Base-by-base conservation (phyloP, 2,888 invertebrate species). In the Scaptomyza reducta region DNA sequence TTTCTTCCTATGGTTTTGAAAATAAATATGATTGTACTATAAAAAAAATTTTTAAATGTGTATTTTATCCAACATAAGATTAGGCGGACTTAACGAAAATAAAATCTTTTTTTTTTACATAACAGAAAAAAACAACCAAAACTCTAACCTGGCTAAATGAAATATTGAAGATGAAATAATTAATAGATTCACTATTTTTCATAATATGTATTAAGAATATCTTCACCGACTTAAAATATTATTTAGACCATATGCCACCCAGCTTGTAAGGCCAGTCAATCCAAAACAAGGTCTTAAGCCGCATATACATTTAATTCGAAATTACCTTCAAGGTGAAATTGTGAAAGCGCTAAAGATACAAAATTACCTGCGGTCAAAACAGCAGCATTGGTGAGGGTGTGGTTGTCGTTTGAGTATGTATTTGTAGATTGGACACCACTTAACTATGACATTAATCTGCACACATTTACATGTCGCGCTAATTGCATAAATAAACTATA, bases 381-480 rank as follows among this genome's bases (percentile, higher is more conserved):
- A 55, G 66, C 74, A 70, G 64, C 74, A 70, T 77, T 63, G 51
- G 31, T 18, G 59, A 58, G 41, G 74, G 78, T 70, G 67, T 76
- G 78, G 70, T 53, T 59, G 66, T 58, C 9, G 9, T 18, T 3
- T 50, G 41, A 40, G 14, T 22, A 54, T 56, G 46, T 53, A 35
- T 27, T 40, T 33, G 58, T 41, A 57, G 40, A n/a, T 33, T 27
- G 59, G 49, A 41, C 44, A 62, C 22, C 58, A 66, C 71, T 88
- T 70, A 78, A 70, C 77, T 74, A 72, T 71, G 88, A 81, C 88
- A 88, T 68, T 86, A 87, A 86, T 87, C 87, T 76, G 66, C 76
- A 66, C 70, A 71, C 72, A 74, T 82, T 85, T 83, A 82, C 79
- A 85, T 77, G 70, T 66, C 67, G 55, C 64, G 51, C 45, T 22